phyloP scores from a whole-genome alignment of 2,888 invertebrate genomes.

The Blastobasis adustella region DNA sequence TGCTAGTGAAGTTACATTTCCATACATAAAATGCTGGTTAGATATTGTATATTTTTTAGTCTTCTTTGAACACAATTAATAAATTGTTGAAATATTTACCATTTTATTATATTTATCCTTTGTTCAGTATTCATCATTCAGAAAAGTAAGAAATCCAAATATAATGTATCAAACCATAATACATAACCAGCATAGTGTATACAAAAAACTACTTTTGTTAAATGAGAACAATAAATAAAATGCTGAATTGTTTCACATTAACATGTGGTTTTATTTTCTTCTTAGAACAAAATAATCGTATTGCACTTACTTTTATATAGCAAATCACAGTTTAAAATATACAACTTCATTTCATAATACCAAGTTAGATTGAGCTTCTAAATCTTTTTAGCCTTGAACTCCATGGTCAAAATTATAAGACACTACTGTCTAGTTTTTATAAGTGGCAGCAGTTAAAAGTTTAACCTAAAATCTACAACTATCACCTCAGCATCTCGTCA shows the following conservation, averaged over 20 bases:
- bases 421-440: not conserved
- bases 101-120: no score
- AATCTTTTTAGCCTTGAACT: not conserved
- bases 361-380: no score
- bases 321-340: no score
- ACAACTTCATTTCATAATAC: no score
- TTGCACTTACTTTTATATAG: no score
- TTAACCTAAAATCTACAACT: not conserved
- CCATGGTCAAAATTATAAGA: not conserved
- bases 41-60: no score
- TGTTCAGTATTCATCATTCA: no score
- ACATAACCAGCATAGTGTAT: constrained; percentile 57
- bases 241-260: constrained; percentile 43
- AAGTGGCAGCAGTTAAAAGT: not conserved
- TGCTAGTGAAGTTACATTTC: no score
- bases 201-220: constrained; percentile 56
- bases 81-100: no score
- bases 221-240: constrained; percentile 49
- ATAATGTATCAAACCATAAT: constrained; percentile 8
- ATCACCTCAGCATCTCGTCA: constrained; percentile 59
- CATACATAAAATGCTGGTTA: no score
- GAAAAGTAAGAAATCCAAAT: no score
- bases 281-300: not conserved
- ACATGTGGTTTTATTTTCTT: constrained; percentile 35
- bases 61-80: no score